Conservation (phyloP, 2,888 invertebrate genomes). For the Epirrhoe alternata region DNA sequence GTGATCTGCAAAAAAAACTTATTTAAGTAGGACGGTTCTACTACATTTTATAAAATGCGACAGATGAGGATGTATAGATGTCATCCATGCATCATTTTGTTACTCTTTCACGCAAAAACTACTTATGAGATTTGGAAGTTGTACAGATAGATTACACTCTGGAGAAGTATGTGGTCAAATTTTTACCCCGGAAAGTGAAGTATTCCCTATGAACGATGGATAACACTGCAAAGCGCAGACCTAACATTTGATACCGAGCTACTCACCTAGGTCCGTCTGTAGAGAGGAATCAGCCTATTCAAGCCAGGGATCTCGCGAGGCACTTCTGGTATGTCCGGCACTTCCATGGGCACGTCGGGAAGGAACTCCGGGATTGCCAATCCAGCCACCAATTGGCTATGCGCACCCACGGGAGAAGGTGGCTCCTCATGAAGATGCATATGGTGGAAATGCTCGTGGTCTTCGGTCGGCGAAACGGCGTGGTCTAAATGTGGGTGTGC, state of each 20-base stretch:
- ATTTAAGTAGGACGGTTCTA: background rate
- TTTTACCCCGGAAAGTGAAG: too few relatives aligned
- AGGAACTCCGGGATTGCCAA: constrained; percentile 76
- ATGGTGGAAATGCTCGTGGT: constrained; percentile 82
- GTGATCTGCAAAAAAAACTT: constrained; percentile 25
- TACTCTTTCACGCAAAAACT: too few relatives aligned
- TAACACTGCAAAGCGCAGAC: too few relatives aligned
- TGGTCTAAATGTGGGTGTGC: constrained; percentile 62
- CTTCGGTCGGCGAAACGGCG: constrained; percentile 62
- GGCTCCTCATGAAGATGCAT: constrained; percentile 72
- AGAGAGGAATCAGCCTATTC: constrained; percentile 59
- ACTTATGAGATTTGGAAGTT: too few relatives aligned
- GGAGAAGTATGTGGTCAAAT: too few relatives aligned
- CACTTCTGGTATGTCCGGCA: constrained; percentile 57
- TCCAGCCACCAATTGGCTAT: constrained; percentile 68
- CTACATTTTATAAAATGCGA: too few relatives aligned
- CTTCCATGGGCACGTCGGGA: constrained; percentile 67
- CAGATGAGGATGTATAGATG: too few relatives aligned
- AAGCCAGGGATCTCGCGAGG: constrained; percentile 38
- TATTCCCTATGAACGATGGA: too few relatives aligned
- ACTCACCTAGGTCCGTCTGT: constrained; percentile 58
- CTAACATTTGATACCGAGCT: too few relatives aligned
- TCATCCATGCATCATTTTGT: too few relatives aligned
- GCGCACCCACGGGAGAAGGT: constrained; percentile 54
- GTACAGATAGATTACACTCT: too few relatives aligned